Percentiles rank a stretch among this genome's conserved stretches.
phyloP scores from a whole-genome alignment of 2,797 vertebrate species.

The Tamandua tetradactyla region DNA sequence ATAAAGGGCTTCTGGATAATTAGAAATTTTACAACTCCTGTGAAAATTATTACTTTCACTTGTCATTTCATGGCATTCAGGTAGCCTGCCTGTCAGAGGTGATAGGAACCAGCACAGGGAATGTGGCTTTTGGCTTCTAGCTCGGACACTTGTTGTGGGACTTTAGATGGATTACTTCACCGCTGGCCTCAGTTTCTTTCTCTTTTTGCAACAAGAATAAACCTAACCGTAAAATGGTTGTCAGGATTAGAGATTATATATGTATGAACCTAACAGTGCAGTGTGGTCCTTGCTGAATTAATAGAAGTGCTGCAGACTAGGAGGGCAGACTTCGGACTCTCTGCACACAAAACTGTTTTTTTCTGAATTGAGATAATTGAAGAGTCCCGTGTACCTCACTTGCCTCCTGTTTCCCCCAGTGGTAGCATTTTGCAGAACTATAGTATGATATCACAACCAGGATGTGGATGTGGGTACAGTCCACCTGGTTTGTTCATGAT shows the following conservation, averaged over 20 bases:
- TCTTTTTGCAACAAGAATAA: not conserved
- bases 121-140: not conserved
- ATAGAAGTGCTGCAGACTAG: too few relatives aligned
- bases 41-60: not conserved
- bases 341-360: fast-evolving
- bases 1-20: constrained; percentile 8
- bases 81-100: not conserved
- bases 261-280: not conserved
- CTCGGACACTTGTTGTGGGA: not conserved
- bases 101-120: fast-evolving
- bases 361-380: not conserved
- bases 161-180: not conserved
- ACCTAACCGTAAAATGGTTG: not conserved
- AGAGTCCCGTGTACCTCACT: not conserved
- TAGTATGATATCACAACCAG: fast-evolving
- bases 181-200: constrained; percentile 20
- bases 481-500: not conserved
- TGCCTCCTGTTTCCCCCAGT: not conserved
- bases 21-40: not conserved
- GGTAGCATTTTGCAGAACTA: not conserved
- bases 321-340: not conserved
- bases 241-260: not conserved
- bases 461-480: not conserved
- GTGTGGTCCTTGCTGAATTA: not conserved
- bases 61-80: not conserved